Evolutionary conservation across 2,113 vertebrate genomes (phyloP).

Genomic region (Todiramphus chloris): DNA sequence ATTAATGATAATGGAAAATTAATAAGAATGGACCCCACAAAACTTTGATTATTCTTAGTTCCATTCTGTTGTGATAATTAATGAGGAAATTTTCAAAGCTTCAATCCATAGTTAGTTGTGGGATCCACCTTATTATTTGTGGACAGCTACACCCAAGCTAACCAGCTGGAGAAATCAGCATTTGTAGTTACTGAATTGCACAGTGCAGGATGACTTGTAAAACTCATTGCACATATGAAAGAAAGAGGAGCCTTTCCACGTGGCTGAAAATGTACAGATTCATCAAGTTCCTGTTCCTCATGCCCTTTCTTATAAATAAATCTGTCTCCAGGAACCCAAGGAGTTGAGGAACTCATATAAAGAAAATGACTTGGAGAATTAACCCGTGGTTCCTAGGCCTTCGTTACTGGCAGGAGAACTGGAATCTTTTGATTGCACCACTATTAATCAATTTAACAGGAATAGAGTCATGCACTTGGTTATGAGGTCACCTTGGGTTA

Average conservation of each 20-base stretch:
- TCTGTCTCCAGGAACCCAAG: not conserved
- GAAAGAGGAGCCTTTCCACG: not conserved
- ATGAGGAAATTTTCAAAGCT: not conserved
- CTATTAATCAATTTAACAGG: slow-evolving; percentile 38
- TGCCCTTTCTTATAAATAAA: not conserved
- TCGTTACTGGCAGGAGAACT: not conserved
- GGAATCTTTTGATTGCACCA: not conserved
- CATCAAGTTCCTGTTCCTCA: not conserved
- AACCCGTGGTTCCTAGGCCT: not conserved
- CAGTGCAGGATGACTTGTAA: not conserved
- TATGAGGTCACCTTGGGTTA: slow-evolving; percentile 58
- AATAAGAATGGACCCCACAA: not conserved
- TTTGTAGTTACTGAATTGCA: not conserved
- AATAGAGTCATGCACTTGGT: not conserved
- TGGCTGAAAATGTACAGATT: not conserved
- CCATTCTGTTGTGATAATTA: not conserved
- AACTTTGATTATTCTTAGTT: not conserved
- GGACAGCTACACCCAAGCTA: not conserved
- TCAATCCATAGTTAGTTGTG: not conserved
- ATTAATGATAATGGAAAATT: not conserved
- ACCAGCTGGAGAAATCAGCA: not conserved
- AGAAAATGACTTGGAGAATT: not conserved
- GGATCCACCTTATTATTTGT: not conserved
- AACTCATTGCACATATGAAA: not conserved
- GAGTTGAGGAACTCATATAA: not conserved